phyloP scores from a whole-genome alignment of 2,888 invertebrate genomes.

The Epinotia brunnichana region DNA sequence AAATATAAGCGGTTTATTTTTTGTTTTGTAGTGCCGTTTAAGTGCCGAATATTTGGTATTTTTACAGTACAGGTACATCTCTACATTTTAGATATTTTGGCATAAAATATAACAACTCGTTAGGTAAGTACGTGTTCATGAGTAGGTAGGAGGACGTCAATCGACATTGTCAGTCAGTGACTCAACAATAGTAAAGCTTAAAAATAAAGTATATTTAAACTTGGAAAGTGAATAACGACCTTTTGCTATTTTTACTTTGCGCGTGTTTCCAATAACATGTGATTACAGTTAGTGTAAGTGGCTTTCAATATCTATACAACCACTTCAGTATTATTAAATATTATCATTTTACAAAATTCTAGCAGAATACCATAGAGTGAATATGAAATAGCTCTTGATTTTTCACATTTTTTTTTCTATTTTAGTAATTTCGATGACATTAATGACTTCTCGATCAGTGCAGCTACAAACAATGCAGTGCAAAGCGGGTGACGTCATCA shows the following conservation, averaged over 20 bases:
- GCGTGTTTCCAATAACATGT: slow-evolving; percentile 18
- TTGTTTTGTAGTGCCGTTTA: too few relatives aligned
- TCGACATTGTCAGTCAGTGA: slow-evolving; percentile 26
- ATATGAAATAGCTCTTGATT: neutral
- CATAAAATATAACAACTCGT: slow-evolving; percentile 12
- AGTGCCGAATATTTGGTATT: too few relatives aligned
- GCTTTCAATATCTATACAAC: neutral
- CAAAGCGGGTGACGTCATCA: slow-evolving; percentile 76
- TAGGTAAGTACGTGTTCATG: neutral
- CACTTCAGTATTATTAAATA: neutral
- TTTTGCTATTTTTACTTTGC: slow-evolving; percentile 18
- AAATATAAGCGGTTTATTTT: too few relatives aligned
- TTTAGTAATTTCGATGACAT: slow-evolving; percentile 5
- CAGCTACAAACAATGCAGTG: slow-evolving; percentile 77
- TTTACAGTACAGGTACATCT: too few relatives aligned
- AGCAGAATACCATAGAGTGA: neutral
- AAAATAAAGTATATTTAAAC: slow-evolving; percentile 18
- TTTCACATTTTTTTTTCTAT: neutral
- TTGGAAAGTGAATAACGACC: slow-evolving; percentile 11
- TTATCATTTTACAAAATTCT: neutral
- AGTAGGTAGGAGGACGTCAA: slow-evolving; percentile 40
- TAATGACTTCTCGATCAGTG: slow-evolving; percentile 50
- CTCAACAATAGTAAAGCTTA: slow-evolving; percentile 18
- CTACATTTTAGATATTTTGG: slow-evolving; percentile 20
- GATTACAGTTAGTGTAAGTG: slow-evolving; percentile 6